A percentile compares a stretch with the other conserved stretches of the same genome.
Evolutionary conservation across 2,888 invertebrate species (phyloP).

Genomic region (Sialis fuliginosa): DNA sequence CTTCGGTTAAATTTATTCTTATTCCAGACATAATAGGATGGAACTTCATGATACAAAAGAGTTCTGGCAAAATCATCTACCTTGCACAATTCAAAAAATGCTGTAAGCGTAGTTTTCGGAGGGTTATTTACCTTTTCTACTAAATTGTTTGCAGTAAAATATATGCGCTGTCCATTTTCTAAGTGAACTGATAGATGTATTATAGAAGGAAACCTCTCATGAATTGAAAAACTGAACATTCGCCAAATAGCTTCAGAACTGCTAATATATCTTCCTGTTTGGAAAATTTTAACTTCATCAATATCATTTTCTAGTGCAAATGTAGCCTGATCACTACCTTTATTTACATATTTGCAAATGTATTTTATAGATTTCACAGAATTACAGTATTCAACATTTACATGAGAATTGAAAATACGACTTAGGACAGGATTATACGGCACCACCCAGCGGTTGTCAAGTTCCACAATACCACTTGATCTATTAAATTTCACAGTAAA

Average conservation of each 20-base stretch:
- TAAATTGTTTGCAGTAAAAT: slow-evolving; percentile 10
- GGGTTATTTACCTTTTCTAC: slow-evolving; percentile 8
- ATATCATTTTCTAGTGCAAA: neutral
- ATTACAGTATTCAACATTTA: slow-evolving; percentile 2
- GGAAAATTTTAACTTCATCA: neutral
- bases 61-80: slow-evolving; percentile 16
- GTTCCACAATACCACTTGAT: neutral
- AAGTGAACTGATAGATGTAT: slow-evolving; percentile 2
- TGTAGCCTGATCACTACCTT: slow-evolving; percentile 2
- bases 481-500: neutral
- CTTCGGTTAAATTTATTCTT: slow-evolving; percentile 8
- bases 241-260: slow-evolving; percentile 3
- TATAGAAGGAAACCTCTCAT: slow-evolving; percentile 1
- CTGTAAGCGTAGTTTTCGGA: slow-evolving; percentile 15
- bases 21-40: slow-evolving; percentile 13
- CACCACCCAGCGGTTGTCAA: slow-evolving; percentile 4
- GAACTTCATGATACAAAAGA: slow-evolving; percentile 12
- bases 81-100: slow-evolving; percentile 19
- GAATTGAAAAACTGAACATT: slow-evolving; percentile 1
- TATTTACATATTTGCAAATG: neutral
- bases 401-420: neutral
- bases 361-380: neutral
- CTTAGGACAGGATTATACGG: slow-evolving; percentile 2
- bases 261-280: slow-evolving; percentile 1
- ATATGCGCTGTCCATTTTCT: slow-evolving; percentile 6